Conservation (phyloP, 2,888 invertebrate species). For the Drosophila fungiperda region DNA sequence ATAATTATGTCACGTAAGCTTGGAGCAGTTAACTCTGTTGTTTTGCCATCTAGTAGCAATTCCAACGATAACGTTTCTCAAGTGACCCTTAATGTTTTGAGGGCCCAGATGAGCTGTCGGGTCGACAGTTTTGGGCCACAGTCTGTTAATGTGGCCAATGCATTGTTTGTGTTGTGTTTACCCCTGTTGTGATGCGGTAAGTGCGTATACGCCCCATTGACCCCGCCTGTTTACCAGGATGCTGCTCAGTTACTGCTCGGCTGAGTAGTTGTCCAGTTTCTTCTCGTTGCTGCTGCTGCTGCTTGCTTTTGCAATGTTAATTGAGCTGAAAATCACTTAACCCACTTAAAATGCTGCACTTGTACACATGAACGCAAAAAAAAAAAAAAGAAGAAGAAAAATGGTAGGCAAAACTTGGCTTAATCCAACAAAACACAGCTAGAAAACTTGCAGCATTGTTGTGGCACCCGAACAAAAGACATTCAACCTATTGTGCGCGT, state of each 20-base stretch:
- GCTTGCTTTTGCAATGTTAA: conserved; percentile 66
- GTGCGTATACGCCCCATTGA: conserved; percentile 68
- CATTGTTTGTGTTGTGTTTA: conserved; percentile 50
- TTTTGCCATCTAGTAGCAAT: conserved; percentile 81
- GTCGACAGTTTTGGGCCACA: conserved; percentile 46
- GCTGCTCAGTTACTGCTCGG: conserved; percentile 9
- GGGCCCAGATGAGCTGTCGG: conserved; percentile 45
- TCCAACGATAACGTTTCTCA: conserved; percentile 46
- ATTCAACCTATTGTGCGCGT: conserved; percentile 5
- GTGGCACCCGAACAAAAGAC: conserved; percentile 13
- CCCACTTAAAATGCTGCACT: conserved; percentile 58
- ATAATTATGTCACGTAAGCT: conserved; percentile 81
- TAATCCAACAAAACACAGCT: conserved; percentile 5
- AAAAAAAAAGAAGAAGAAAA: not conserved
- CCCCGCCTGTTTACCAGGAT: conserved; percentile 2
- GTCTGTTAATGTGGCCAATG: conserved; percentile 70
- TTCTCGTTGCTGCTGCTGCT: conserved; percentile 17
- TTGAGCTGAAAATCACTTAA: conserved; percentile 81
- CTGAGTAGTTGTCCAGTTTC: conserved; percentile 5
- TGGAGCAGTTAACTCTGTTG: conserved; percentile 79
- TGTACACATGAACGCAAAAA: conserved; percentile 14
- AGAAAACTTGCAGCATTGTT: conserved; percentile 21
- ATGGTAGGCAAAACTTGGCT: conserved; percentile 14
- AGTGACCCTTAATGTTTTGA: conserved; percentile 63
- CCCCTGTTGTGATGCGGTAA: conserved; percentile 39